Conservation (phyloP, 2,888 invertebrate genomes). For the Pristionchus fissidentatus region DNA sequence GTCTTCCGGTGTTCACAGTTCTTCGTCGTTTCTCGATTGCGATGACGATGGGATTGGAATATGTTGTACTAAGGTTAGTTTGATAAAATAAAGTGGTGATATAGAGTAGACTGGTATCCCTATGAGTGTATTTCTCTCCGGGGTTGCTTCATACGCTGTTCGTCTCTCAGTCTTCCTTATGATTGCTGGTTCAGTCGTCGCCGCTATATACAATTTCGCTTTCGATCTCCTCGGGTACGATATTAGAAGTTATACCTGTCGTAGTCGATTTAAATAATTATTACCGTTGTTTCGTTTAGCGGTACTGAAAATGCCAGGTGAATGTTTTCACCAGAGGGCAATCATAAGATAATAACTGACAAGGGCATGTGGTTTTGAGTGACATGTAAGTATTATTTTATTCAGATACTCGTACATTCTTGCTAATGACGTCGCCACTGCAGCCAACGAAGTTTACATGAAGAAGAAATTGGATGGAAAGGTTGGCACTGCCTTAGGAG, state of each 20-base stretch:
- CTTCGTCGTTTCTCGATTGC: constrained; percentile 94
- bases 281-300: background rate
- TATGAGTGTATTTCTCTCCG: constrained; percentile 75
- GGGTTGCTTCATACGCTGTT: constrained; percentile 82
- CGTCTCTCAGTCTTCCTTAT: constrained; percentile 94
- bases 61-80: constrained; percentile 84
- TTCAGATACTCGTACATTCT: constrained; percentile 79
- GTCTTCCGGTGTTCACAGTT: constrained; percentile 97
- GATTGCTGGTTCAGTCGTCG: constrained; percentile 93
- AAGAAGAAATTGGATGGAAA: constrained; percentile 95
- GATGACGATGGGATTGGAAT: constrained; percentile 96
- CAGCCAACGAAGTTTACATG: constrained; percentile 95
- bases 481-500: too few species aligned
- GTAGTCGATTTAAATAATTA: background rate
- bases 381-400: background rate
- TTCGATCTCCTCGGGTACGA: constrained; percentile 92
- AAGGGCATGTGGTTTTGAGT: too few species aligned
- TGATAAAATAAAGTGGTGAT: constrained; percentile 70
- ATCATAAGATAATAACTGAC: too few species aligned
- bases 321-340: too few species aligned
- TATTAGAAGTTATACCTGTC: background rate
- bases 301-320: background rate
- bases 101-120: too few species aligned
- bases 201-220: constrained; percentile 91
- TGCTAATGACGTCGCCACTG: constrained; percentile 93